These are phyloP conservation scores for Chauna torquata DNA, from an alignment of 2,113 vertebrate genomes.

Conservation along the genomic window DNA sequence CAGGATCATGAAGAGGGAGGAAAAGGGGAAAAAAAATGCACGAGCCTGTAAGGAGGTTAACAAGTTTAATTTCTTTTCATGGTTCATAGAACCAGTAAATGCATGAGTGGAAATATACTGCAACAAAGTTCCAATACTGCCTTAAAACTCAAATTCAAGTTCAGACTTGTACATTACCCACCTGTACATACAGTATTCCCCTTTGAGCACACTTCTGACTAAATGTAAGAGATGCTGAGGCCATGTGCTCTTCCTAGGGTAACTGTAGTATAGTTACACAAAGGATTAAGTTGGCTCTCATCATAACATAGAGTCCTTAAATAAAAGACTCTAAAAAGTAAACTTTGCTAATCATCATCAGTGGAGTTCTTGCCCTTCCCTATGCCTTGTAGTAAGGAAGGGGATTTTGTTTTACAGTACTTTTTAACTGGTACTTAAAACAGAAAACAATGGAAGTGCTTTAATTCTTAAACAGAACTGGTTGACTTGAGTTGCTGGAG, in stretches of 20 bases:
- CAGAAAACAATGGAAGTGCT: not conserved
- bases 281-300: not conserved
- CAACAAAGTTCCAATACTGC: slow-evolving; percentile 65
- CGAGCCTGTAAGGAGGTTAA: not conserved
- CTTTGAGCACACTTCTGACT: not conserved
- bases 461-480: not conserved
- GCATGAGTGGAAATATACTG: slow-evolving; percentile 54
- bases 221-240: not conserved
- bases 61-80: slow-evolving; percentile 73
- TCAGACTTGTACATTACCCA: not conserved
- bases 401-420: not conserved
- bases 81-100: slow-evolving; percentile 84
- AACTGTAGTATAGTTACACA: not conserved
- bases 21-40: not conserved
- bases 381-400: not conserved
- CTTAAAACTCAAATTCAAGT: slow-evolving; percentile 46
- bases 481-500: not conserved
- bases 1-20: accelerated
- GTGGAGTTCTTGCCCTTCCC: not conserved
- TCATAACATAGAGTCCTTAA: not conserved
- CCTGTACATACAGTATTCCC: not conserved
- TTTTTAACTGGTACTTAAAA: not conserved
- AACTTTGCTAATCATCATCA: not conserved
- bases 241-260: not conserved
- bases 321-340: not conserved